Evolutionary conservation across 2,797 vertebrate genomes (phyloP).

Genomic region (Brachyalestes nurse): DNA sequence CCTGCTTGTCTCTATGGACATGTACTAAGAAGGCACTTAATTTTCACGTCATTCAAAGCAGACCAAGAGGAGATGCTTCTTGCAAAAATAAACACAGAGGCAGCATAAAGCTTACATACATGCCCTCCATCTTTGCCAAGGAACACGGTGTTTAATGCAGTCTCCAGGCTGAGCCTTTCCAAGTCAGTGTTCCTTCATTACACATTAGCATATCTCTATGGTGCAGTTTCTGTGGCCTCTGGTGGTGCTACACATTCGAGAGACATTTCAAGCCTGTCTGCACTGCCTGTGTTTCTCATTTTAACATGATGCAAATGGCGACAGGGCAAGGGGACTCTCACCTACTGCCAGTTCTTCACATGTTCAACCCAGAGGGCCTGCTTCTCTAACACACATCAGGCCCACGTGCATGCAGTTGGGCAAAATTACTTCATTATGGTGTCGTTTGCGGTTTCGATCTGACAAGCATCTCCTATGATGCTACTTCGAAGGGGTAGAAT

Average conservation of each 20-base stretch:
- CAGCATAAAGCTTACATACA: background rate
- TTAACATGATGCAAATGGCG: constrained; percentile 46
- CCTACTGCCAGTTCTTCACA: background rate
- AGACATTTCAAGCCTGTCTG: constrained; percentile 29
- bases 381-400: background rate
- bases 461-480: constrained; percentile 48
- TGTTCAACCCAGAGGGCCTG: constrained; percentile 1
- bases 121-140: background rate
- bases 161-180: background rate
- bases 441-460: constrained; percentile 51
- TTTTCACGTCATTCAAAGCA: background rate
- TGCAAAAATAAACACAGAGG: background rate
- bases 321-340: background rate
- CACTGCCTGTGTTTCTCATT: constrained; percentile 10
- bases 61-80: background rate
- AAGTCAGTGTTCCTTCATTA: background rate
- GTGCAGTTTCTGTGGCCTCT: constrained; percentile 32
- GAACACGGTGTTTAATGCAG: background rate
- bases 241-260: constrained; percentile 24
- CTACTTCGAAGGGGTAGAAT: constrained; percentile 32
- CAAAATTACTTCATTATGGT: constrained; percentile 36
- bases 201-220: constrained; percentile 29
- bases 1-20: background rate
- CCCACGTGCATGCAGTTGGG: background rate
- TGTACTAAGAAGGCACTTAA: no score